Evolutionary conservation across 2,888 invertebrate species (phyloP).

Genomic region (Zygaena filipendulae): DNA sequence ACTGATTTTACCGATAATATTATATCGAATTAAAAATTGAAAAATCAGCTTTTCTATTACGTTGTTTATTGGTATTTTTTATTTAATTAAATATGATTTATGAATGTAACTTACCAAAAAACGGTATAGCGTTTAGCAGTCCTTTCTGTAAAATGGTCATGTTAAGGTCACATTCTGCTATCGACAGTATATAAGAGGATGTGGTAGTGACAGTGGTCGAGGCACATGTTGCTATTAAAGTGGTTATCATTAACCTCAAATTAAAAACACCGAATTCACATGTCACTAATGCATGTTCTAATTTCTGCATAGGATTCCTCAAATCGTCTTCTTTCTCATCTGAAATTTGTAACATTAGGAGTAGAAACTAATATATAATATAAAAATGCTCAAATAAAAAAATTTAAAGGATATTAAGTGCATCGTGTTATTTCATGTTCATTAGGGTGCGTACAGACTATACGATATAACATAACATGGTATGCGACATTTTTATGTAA

Average conservation of each 20-base stretch:
- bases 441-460: too few species aligned
- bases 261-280: slow-evolving; percentile 37
- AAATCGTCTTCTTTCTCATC: slow-evolving; percentile 15
- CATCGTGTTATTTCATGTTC: too few species aligned
- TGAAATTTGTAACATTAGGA: too few species aligned
- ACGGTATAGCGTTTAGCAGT: slow-evolving; percentile 32
- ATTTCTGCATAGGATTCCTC: slow-evolving; percentile 26
- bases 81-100: not conserved
- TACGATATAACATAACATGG: too few species aligned
- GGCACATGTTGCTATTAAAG: slow-evolving; percentile 25
- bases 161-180: slow-evolving; percentile 35
- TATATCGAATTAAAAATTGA: too few species aligned
- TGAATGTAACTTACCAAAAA: slow-evolving; percentile 26
- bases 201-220: slow-evolving; percentile 28
- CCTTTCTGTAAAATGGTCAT: slow-evolving; percentile 37
- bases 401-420: too few species aligned
- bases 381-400: too few species aligned
- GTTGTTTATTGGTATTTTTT: too few species aligned
- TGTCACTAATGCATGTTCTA: slow-evolving; percentile 30
- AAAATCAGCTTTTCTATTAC: too few species aligned
- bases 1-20: too few species aligned
- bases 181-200: slow-evolving; percentile 33
- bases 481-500: too few species aligned
- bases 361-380: too few species aligned
- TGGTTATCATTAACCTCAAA: slow-evolving; percentile 25